Conservation (phyloP, 1,140 invertebrate species). For the Anthonomus grandis region DNA sequence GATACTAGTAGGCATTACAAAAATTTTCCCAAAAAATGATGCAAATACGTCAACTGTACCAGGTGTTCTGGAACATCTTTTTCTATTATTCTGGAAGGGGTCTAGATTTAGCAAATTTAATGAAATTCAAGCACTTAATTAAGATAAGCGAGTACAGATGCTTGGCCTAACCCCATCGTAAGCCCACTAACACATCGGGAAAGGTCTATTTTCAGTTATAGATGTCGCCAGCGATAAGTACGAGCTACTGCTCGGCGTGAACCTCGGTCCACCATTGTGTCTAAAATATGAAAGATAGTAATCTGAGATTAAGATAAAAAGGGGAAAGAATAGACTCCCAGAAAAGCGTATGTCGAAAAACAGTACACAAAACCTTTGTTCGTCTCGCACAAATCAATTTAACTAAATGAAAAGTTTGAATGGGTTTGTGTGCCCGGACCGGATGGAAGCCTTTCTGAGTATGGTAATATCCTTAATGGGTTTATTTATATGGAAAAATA, state of each 20-base stretch:
- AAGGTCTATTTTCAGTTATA: constrained; percentile 28
- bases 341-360: constrained; percentile 33
- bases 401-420: constrained; percentile 36
- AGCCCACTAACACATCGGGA: constrained; percentile 1
- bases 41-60: too few species aligned
- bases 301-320: constrained; percentile 45
- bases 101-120: too few species aligned
- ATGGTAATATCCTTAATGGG: constrained; percentile 24
- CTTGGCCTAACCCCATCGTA: constrained; percentile 4
- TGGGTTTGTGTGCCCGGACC: constrained; percentile 8
- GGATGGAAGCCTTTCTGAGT: constrained; percentile 26
- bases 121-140: too few species aligned
- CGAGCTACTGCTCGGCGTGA: constrained; percentile 39
- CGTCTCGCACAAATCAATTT: constrained; percentile 41
- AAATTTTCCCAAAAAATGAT: too few species aligned
- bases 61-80: too few species aligned
- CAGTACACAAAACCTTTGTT: constrained; percentile 25
- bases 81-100: too few species aligned
- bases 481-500: constrained; percentile 9
- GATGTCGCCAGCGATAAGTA: constrained; percentile 34
- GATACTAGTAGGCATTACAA: too few species aligned
- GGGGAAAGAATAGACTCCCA: constrained; percentile 29
- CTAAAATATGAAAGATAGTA: constrained; percentile 45
- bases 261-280: constrained; percentile 42
- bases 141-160: too few species aligned